phyloP scores from a whole-genome alignment of 2,888 invertebrate species.

The Melieria picta region DNA sequence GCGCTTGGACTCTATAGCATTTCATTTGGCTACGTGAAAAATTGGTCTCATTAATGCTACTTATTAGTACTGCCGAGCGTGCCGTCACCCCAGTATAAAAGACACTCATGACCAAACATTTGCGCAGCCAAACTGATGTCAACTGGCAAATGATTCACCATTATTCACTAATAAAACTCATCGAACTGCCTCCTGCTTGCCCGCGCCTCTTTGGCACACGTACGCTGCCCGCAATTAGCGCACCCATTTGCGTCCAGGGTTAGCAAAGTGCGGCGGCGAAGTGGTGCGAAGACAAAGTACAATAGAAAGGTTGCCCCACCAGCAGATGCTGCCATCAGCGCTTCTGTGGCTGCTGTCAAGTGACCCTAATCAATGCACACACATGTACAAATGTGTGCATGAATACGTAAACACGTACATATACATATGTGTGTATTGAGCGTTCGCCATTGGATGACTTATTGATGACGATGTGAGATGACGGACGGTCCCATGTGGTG shows the following conservation, averaged over 20 bases:
- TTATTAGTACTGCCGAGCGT: constrained; percentile 59
- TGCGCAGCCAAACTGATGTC: constrained; percentile 45
- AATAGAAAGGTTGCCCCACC: not conserved
- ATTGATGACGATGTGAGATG: constrained; percentile 50
- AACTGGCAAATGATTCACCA: constrained; percentile 52
- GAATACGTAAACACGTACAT: constrained; percentile 39
- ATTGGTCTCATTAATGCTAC: constrained; percentile 48
- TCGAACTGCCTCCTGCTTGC: constrained; percentile 45
- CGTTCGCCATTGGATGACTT: constrained; percentile 45
- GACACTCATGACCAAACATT: constrained; percentile 1
- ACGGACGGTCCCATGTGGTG: constrained; percentile 56
- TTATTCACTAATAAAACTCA: constrained; percentile 64
- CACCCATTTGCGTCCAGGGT: constrained; percentile 11
- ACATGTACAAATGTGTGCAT: constrained; percentile 42
- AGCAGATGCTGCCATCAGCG: not conserved
- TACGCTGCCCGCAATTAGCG: constrained; percentile 24
- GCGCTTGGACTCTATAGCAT: no score
- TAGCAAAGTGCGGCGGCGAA: not conserved
- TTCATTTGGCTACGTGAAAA: constrained; percentile 22
- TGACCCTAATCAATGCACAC: constrained; percentile 60
- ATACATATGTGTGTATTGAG: constrained; percentile 18
- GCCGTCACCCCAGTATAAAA: constrained; percentile 31
- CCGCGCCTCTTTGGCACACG: not conserved
- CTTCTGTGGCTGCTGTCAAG: constrained; percentile 23
- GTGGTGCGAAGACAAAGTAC: not conserved